Conservation (phyloP, 53 echinoderm and acorn worm genomes). For the Hippasteria phrygiana region DNA sequence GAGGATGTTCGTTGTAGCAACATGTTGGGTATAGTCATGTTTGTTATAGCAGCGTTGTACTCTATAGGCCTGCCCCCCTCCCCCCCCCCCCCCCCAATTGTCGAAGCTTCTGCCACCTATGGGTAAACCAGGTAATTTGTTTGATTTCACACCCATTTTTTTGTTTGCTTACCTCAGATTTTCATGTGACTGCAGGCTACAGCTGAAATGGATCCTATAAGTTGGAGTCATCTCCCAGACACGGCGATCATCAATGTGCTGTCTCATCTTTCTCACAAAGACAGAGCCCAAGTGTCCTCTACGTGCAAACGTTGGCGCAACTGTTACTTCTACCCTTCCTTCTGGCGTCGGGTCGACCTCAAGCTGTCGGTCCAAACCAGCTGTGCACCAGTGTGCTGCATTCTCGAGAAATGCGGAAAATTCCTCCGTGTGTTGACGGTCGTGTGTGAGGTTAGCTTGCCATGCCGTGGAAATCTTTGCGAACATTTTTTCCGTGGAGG, state of each 20-base stretch:
- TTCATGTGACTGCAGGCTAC: no score
- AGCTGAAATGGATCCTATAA: slow-evolving; percentile 26
- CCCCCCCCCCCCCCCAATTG: no score
- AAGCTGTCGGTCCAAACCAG: slow-evolving; percentile 3
- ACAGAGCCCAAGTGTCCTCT: slow-evolving; percentile 36
- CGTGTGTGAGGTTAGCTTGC: background rate
- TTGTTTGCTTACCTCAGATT: background rate
- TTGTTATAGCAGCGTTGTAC: no score
- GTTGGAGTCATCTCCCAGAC: slow-evolving; percentile 59
- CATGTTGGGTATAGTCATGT: no score
- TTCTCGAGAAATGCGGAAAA: slow-evolving; percentile 45
- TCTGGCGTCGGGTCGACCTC: slow-evolving; percentile 50
- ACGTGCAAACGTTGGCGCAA: slow-evolving; percentile 59
- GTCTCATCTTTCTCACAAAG: slow-evolving; percentile 17
- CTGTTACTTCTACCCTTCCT: slow-evolving; percentile 59
- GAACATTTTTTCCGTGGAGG: background rate
- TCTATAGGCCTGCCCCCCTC: no score
- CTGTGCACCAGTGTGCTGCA: slow-evolving; percentile 20
- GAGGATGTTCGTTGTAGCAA: no score
- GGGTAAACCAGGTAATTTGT: no score
- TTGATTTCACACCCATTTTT: no score
- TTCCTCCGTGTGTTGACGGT: slow-evolving; percentile 38
- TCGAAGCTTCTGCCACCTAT: no score
- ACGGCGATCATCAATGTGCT: slow-evolving; percentile 30
- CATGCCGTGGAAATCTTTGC: background rate